Conservation (phyloP, 2,888 invertebrate genomes). For the Microplitis manilae region DNA sequence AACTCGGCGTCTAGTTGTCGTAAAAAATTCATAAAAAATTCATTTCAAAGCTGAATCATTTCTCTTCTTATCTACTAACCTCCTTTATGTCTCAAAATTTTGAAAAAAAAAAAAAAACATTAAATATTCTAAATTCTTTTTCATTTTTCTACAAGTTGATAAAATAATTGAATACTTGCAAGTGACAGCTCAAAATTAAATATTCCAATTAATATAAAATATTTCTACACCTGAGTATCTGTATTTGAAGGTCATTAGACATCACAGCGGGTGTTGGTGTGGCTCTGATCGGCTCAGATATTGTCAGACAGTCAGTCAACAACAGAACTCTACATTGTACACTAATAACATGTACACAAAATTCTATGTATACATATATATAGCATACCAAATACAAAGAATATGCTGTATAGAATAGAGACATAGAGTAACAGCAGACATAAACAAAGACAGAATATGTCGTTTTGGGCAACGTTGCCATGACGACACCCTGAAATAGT, state of each 20-base stretch:
- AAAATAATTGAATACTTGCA: neutral
- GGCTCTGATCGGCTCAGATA: neutral
- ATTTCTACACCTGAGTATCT: neutral
- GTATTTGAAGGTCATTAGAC: conserved; percentile 1
- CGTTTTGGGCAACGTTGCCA: conserved; percentile 54
- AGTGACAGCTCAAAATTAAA: neutral
- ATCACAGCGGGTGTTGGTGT: conserved; percentile 1
- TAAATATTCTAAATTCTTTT: too few relatives aligned
- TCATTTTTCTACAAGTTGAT: too few relatives aligned
- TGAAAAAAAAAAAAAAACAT: too few relatives aligned
- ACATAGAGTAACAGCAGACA: conserved; percentile 54
- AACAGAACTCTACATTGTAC: neutral
- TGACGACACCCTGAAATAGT: conserved; percentile 64
- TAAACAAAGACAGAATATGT: conserved; percentile 41
- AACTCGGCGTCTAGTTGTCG: too few relatives aligned
- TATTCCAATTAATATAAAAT: too few relatives aligned
- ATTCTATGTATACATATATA: conserved; percentile 21
- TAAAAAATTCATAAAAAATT: neutral
- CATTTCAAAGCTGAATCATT: neutral
- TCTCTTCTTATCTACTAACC: too few relatives aligned
- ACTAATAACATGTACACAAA: conserved; percentile 3
- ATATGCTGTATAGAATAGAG: neutral
- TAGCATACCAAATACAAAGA: too few relatives aligned
- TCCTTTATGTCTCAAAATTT: too few relatives aligned
- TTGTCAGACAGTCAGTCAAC: neutral